phyloP scores from a whole-genome alignment of 2,888 invertebrate genomes.

The Nomada ruficornis region DNA sequence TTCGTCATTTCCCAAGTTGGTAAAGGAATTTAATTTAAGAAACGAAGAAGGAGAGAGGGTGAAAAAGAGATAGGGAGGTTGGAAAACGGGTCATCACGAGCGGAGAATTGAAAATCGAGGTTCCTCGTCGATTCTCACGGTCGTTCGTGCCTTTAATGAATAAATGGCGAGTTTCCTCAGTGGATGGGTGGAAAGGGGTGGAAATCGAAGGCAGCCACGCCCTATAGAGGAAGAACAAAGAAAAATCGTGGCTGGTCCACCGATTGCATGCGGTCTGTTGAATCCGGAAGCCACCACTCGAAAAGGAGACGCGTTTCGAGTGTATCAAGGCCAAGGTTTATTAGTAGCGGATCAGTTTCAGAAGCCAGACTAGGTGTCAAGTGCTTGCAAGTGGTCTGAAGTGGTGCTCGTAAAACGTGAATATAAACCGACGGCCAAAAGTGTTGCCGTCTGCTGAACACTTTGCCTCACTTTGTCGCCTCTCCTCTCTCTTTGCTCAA shows the following conservation, averaged over 20 bases:
- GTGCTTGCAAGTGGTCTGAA: slow-evolving; percentile 50
- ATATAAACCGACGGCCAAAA: slow-evolving; percentile 56
- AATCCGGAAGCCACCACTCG: slow-evolving; percentile 29
- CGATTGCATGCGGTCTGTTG: slow-evolving; percentile 34
- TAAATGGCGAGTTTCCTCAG: slow-evolving; percentile 56
- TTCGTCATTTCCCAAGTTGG: slow-evolving; percentile 15
- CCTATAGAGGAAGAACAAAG: slow-evolving; percentile 54
- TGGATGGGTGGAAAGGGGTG: slow-evolving; percentile 58
- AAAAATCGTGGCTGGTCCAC: slow-evolving; percentile 52
- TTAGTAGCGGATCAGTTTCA: slow-evolving; percentile 57
- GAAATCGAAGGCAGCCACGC: slow-evolving; percentile 68
- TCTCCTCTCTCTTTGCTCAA: slow-evolving; percentile 3
- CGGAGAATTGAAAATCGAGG: slow-evolving; percentile 51
- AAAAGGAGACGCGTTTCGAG: slow-evolving; percentile 24
- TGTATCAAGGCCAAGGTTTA: slow-evolving; percentile 55
- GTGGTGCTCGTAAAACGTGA: slow-evolving; percentile 61
- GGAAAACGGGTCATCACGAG: slow-evolving; percentile 40
- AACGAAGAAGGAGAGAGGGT: background rate
- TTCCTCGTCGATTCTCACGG: slow-evolving; percentile 47
- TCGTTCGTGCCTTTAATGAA: slow-evolving; percentile 56
- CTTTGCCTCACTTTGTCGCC: slow-evolving; percentile 19
- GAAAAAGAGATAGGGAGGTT: background rate
- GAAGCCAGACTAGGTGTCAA: slow-evolving; percentile 54
- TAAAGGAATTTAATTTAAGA: slow-evolving; percentile 36
- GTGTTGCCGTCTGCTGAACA: slow-evolving; percentile 40